These are phyloP conservation scores for Dysdera silvatica DNA, from an alignment of 1,140 invertebrate species.

Conservation along the genomic window DNA sequence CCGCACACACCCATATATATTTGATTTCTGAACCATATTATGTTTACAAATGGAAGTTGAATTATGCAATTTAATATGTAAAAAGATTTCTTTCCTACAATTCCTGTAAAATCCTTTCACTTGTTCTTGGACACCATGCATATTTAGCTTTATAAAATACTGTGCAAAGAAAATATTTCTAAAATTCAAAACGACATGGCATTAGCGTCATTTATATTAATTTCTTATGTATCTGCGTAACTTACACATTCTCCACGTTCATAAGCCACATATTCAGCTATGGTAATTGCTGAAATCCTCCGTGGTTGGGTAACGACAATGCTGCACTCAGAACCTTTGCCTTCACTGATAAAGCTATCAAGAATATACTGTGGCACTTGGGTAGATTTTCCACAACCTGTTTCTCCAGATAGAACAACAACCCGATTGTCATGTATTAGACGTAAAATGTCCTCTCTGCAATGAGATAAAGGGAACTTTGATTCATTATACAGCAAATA, in stretches of 20 bases:
- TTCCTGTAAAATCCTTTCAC: no score
- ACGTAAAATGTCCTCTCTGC: conserved; percentile 53
- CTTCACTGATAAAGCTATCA: conserved; percentile 52
- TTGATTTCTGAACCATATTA: no score
- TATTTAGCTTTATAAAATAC: no score
- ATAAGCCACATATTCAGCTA: conserved; percentile 63
- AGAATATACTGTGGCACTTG: conserved; percentile 86
- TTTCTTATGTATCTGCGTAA: no score
- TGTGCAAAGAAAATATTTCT: no score
- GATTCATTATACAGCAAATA: neutral
- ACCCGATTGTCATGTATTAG: conserved; percentile 79
- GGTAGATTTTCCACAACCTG: conserved; percentile 76
- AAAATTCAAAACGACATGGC: no score
- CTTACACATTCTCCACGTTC: conserved; percentile 52
- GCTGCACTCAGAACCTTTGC: conserved; percentile 55
- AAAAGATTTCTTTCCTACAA: no score
- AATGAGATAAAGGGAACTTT: neutral
- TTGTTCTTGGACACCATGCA: no score
- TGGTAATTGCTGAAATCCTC: conserved; percentile 71
- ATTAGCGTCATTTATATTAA: no score
- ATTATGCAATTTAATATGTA: no score
- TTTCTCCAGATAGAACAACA: conserved; percentile 81
- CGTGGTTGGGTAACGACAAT: conserved; percentile 82
- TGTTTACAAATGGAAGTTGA: no score
- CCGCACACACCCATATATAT: no score